phyloP scores from a whole-genome alignment of 2,888 invertebrate species.

The Xestia sexstrigata region DNA sequence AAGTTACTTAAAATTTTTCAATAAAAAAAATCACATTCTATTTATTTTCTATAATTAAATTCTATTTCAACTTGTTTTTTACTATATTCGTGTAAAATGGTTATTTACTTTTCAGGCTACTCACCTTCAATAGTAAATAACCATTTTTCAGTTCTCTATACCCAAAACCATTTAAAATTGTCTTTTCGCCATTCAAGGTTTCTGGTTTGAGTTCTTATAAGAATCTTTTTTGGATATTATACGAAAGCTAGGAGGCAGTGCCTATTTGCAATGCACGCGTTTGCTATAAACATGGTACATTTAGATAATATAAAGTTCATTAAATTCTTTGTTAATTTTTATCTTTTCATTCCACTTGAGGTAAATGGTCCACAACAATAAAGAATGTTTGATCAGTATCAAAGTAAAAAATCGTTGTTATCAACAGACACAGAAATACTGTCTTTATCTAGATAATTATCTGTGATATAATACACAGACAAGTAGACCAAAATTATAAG shows the following conservation, averaged over 20 bases:
- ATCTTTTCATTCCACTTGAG: slow-evolving; percentile 11
- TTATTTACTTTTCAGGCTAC: not conserved
- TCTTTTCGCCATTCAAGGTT: too few relatives aligned
- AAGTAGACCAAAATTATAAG: not conserved
- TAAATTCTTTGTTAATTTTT: not conserved
- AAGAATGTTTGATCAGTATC: not conserved
- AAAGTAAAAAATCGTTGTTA: slow-evolving; percentile 28
- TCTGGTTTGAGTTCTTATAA: too few relatives aligned
- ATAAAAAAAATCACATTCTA: too few relatives aligned
- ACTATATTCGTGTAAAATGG: not conserved
- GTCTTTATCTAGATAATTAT: slow-evolving; percentile 21
- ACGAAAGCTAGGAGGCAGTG: too few relatives aligned
- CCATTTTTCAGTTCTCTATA: not conserved
- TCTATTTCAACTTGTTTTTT: too few relatives aligned
- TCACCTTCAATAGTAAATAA: not conserved
- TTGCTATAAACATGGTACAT: too few relatives aligned
- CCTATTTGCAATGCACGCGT: too few relatives aligned
- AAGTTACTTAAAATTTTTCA: too few relatives aligned
- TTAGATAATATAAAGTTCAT: not conserved
- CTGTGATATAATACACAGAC: slow-evolving; percentile 22
- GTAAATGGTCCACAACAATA: slow-evolving; percentile 23
- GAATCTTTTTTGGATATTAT: too few relatives aligned
- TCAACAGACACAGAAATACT: slow-evolving; percentile 4
- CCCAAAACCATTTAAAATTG: not conserved
- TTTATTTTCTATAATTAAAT: too few relatives aligned